These are phyloP conservation scores for Venusia cambrica DNA, from an alignment of 2,888 invertebrate genomes.

Conservation along the genomic window DNA sequence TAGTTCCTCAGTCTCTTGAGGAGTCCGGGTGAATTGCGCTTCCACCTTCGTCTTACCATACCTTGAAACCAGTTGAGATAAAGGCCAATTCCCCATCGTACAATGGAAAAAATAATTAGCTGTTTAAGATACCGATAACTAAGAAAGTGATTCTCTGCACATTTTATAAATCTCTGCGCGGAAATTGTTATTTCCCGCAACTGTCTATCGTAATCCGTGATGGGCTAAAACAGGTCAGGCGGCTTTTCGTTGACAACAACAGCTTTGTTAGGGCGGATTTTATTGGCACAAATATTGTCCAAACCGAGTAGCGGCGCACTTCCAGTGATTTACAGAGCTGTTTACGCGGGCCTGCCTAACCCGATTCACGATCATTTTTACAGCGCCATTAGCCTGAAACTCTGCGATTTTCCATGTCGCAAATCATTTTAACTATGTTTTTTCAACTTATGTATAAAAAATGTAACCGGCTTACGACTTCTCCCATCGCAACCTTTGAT, in stretches of 20 bases:
- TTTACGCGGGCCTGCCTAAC: constrained; percentile 69
- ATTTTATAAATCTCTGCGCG: constrained; percentile 1
- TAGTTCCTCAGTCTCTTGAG: too few species aligned
- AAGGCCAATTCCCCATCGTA: too few species aligned
- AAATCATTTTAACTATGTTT: constrained; percentile 61
- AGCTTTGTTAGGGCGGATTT: constrained; percentile 75
- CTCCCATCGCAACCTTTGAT: too few species aligned
- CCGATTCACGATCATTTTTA: constrained; percentile 65
- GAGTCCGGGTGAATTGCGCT: too few species aligned
- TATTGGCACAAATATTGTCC: constrained; percentile 79
- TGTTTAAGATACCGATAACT: too few species aligned
- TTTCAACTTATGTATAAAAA: too few species aligned
- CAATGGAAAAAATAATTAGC: too few species aligned
- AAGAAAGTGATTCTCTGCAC: too few species aligned
- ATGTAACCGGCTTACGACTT: too few species aligned
- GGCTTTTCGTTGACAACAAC: constrained; percentile 74
- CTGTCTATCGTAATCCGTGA: constrained; percentile 53
- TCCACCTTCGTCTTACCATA: too few species aligned
- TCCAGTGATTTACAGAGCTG: constrained; percentile 75
- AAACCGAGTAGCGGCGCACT: constrained; percentile 67
- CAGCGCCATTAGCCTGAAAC: constrained; percentile 59
- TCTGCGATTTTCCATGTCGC: constrained; percentile 61
- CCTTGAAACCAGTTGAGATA: too few species aligned
- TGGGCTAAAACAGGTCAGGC: constrained; percentile 68
- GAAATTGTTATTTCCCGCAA: constrained; percentile 18